These are phyloP conservation scores for Drosophila seclusa DNA, from an alignment of 2,888 invertebrate genomes.

Conservation along the genomic window DNA sequence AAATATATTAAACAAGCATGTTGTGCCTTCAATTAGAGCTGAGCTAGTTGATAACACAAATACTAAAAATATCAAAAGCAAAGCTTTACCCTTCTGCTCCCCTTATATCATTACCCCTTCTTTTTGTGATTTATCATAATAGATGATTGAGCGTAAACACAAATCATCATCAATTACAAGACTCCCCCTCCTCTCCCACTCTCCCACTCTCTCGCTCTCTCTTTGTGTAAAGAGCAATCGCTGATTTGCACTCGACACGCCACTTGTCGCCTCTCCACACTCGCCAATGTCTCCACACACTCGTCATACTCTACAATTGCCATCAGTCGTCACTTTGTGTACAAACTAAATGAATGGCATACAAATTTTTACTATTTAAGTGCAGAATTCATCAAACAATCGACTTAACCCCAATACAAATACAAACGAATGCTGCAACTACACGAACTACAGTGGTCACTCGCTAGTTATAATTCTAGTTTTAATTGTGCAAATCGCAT, in stretches of 20 bases:
- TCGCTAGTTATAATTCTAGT: not conserved
- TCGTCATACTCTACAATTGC: not conserved
- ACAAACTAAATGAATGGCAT: constrained; percentile 79
- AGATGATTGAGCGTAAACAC: constrained; percentile 62
- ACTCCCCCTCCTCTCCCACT: not conserved
- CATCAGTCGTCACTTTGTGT: constrained; percentile 44
- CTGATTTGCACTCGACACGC: constrained; percentile 55
- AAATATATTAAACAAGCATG: constrained; percentile 61
- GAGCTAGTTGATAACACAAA: constrained; percentile 64
- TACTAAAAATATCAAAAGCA: constrained; percentile 79
- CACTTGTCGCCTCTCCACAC: constrained; percentile 1
- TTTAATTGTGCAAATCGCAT: not conserved
- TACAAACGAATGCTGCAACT: constrained; percentile 17
- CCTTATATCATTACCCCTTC: not conserved
- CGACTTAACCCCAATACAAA: constrained; percentile 34
- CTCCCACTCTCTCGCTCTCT: too few relatives aligned
- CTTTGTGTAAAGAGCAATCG: constrained; percentile 52
- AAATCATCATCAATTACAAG: constrained; percentile 76
- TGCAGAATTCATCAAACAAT: constrained; percentile 60
- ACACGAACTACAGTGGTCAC: not conserved
- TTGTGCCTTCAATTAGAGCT: constrained; percentile 77
- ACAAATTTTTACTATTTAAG: constrained; percentile 74
- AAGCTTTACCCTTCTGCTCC: constrained; percentile 9
- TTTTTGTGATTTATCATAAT: constrained; percentile 80
- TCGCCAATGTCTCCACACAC: constrained; percentile 2